These are phyloP conservation scores for Cenopis cana DNA, from an alignment of 2,888 invertebrate species.

Conservation along the genomic window DNA sequence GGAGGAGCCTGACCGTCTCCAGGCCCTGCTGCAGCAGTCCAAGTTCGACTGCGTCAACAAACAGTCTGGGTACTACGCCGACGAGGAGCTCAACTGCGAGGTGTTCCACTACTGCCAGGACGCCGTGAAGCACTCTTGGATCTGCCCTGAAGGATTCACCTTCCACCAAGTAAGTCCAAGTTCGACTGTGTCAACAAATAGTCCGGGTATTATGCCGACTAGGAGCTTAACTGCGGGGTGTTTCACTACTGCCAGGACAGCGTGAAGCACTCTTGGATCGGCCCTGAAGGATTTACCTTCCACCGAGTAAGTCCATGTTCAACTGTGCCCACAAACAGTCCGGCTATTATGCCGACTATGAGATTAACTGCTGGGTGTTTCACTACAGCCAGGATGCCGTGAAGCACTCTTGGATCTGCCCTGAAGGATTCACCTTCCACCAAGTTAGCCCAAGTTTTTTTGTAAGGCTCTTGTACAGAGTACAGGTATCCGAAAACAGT, in stretches of 20 bases:
- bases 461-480: too few species aligned
- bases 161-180: constrained; percentile 94
- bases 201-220: constrained; percentile 96
- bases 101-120: constrained; percentile 98
- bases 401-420: constrained; percentile 97
- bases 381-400: constrained; percentile 96
- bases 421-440: constrained; percentile 95
- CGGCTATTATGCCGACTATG: constrained; percentile 96
- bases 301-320: constrained; percentile 88
- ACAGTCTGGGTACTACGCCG: constrained; percentile 96
- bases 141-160: constrained; percentile 95
- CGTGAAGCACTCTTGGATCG: constrained; percentile 96
- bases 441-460: constrained; percentile 94
- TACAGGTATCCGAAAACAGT: too few species aligned
- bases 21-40: constrained; percentile 91
- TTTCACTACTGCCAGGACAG: constrained; percentile 97
- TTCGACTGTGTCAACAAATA: constrained; percentile 92
- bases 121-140: constrained; percentile 95
- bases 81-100: constrained; percentile 94
- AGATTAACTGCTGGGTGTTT: constrained; percentile 95
- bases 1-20: constrained; percentile 94
- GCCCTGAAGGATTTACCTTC: constrained; percentile 79
- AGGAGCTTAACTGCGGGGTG: constrained; percentile 94
- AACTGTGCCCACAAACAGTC: constrained; percentile 91
- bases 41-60: constrained; percentile 92